Base-by-base conservation (phyloP, 2,113 vertebrate genomes). In the Leucopsar rothschildi region DNA sequence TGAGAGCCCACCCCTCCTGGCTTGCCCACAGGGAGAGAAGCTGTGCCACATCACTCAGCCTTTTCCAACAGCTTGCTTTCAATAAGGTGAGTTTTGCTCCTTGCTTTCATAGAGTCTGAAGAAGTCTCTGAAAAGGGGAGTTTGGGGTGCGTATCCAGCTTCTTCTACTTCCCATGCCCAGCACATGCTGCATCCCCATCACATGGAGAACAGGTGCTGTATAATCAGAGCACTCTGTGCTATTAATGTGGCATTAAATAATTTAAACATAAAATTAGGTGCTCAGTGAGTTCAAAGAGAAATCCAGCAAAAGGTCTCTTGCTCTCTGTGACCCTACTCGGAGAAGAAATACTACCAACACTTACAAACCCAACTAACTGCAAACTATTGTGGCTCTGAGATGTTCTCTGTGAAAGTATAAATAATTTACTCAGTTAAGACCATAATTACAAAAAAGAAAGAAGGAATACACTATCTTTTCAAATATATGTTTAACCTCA, bases 1-100 rank as follows among this genome's bases (percentile, higher is more conserved):
- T 71, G 28, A 11, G 39, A 57, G 28, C 23, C 12, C 31, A 47
- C n/a, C n/a, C 16, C n/a, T 65, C 76, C 23, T 16, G 53, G 83
- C 44, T 86, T 0, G 0, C 13, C 25, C 13, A 7, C 0, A 1
- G 31, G 1, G 3, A 82, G 39, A 11, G 50, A 37, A 47, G 40
- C 21, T 10, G 11, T 13, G 21, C 37, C 9, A 21, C 15, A 6
- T 21, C 35, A 24, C 21, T 47, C 21, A 1, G 65, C 12, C 13
- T 70, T 44, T 23, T 69, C 47, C 33, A 24, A 12, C 0, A 3
- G 24, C 31, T 86, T 3, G 1, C 23, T 45, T 72, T 22, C 63
- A 27, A 0, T 24, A 29, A 64, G 49, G 80, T 88, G 18, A 18
- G 57, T 60, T 69, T 64, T 17, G 27, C 24, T 68, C 28, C 19